Evolutionary conservation across 2,888 invertebrate species (phyloP).

Genomic region (Drosophila neonasuta): DNA sequence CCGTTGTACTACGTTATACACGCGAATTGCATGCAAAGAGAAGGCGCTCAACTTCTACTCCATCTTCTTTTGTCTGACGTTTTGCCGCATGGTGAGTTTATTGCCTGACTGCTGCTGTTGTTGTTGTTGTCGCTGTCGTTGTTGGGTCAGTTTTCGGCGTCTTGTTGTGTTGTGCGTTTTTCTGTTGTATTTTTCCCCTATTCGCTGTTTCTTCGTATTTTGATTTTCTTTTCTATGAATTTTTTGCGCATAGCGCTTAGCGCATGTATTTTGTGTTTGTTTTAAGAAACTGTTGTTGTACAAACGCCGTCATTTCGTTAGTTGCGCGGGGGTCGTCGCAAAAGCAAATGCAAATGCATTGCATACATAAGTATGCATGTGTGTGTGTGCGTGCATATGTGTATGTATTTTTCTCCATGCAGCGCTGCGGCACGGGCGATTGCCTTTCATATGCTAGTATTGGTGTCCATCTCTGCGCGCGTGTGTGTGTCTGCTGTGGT

Average conservation of each 20-base stretch:
- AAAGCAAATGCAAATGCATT: slow-evolving; percentile 38
- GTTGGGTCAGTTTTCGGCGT: slow-evolving; percentile 69
- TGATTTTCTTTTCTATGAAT: slow-evolving; percentile 6
- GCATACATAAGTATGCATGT: slow-evolving; percentile 18
- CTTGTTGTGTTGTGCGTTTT: slow-evolving; percentile 40
- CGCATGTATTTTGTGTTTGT: slow-evolving; percentile 41
- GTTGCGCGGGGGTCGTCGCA: slow-evolving; percentile 43
- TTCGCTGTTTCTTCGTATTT: slow-evolving; percentile 13
- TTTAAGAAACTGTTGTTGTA: slow-evolving; percentile 26
- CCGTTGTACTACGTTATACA: slow-evolving; percentile 45
- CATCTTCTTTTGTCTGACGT: slow-evolving; percentile 76
- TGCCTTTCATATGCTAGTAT: slow-evolving; percentile 43
- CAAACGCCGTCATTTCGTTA: slow-evolving; percentile 17
- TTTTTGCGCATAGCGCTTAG: slow-evolving; percentile 33
- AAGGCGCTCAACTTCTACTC: slow-evolving; percentile 74
- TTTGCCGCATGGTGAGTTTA: slow-evolving; percentile 76
- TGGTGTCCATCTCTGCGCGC: slow-evolving; percentile 6
- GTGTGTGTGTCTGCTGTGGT: slow-evolving; percentile 43
- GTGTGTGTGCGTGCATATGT: slow-evolving; percentile 19
- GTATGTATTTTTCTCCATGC: slow-evolving; percentile 66
- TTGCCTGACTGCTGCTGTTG: slow-evolving; percentile 41
- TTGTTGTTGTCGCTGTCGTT: slow-evolving; percentile 43
- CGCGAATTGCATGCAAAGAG: slow-evolving; percentile 70
- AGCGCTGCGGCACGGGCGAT: slow-evolving; percentile 55
- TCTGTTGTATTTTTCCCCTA: slow-evolving; percentile 14